These are phyloP conservation scores for Syngnathus floridae DNA, from an alignment of 2,113 vertebrate genomes.

Conservation along the genomic window DNA sequence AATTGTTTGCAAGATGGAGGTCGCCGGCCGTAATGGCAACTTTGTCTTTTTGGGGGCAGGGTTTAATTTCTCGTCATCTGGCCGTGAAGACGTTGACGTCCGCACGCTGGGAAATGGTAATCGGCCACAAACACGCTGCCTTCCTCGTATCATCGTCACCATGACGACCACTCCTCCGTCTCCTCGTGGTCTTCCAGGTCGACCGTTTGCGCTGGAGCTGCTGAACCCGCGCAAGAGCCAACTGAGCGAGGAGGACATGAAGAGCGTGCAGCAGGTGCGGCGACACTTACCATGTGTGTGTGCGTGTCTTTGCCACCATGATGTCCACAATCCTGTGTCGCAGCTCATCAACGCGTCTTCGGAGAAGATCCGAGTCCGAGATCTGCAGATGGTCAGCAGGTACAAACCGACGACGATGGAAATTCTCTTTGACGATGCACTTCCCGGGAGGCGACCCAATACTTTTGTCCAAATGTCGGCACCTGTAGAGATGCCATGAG, in stretches of 20 bases:
- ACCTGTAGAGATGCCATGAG: slow-evolving; percentile 82
- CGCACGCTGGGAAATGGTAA: slow-evolving; percentile 94
- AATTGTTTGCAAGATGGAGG: not conserved
- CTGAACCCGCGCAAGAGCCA: slow-evolving; percentile 83
- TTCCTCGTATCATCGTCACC: not conserved
- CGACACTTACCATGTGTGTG: too few species aligned
- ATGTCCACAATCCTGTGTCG: not conserved
- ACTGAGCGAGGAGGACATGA: slow-evolving; percentile 75
- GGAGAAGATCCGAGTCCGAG: slow-evolving; percentile 89
- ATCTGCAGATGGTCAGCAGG: slow-evolving; percentile 94
- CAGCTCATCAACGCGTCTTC: slow-evolving; percentile 87
- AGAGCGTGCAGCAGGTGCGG: slow-evolving; percentile 84
- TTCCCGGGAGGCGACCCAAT: not conserved
- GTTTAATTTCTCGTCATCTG: slow-evolving; percentile 97
- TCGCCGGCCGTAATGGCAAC: too few species aligned
- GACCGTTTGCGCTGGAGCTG: slow-evolving; percentile 94
- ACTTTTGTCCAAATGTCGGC: not conserved
- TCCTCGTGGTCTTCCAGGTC: slow-evolving; percentile 68
- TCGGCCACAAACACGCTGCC: not conserved
- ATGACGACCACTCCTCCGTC: not conserved
- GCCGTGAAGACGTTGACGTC: slow-evolving; percentile 96
- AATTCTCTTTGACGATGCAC: not conserved
- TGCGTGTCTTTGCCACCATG: too few species aligned
- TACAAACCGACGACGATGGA: slow-evolving; percentile 32
- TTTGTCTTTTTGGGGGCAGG: slow-evolving; percentile 57